phyloP scores from a whole-genome alignment of 1,140 invertebrate species.

The Drosophila ficusphila region DNA sequence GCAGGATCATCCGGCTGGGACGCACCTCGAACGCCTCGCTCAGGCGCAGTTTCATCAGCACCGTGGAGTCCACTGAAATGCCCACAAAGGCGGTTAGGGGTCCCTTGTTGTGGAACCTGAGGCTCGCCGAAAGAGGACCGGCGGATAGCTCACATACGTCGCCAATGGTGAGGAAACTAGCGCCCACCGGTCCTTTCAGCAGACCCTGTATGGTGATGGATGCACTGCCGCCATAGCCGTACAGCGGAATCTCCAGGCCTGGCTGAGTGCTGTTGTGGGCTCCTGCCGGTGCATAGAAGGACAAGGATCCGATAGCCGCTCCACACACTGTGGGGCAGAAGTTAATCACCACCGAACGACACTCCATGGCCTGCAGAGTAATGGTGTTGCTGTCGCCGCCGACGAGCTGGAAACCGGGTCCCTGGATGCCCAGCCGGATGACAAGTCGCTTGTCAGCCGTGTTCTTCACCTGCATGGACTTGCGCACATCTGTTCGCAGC shows the following conservation, averaged over 20 bases:
- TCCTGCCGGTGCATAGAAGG: slow-evolving; percentile 64
- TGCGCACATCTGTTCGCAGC: slow-evolving; percentile 68
- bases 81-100: slow-evolving; percentile 72
- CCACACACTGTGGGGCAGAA: slow-evolving; percentile 82
- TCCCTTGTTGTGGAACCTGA: slow-evolving; percentile 78
- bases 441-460: slow-evolving; percentile 68
- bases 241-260: slow-evolving; percentile 56
- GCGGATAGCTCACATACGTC: slow-evolving; percentile 67
- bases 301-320: slow-evolving; percentile 66
- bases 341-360: slow-evolving; percentile 67
- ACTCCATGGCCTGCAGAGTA: slow-evolving; percentile 76
- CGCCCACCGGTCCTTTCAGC: slow-evolving; percentile 70
- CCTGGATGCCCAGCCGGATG: slow-evolving; percentile 69
- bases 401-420: slow-evolving; percentile 78
- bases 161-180: slow-evolving; percentile 74
- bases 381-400: slow-evolving; percentile 52
- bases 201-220: slow-evolving; percentile 64
- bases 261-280: slow-evolving; percentile 50
- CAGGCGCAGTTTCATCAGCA: slow-evolving; percentile 67
- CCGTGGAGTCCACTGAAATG: slow-evolving; percentile 70
- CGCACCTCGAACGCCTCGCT: slow-evolving; percentile 69
- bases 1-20: slow-evolving; percentile 61
- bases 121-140: slow-evolving; percentile 56
- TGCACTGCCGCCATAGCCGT: slow-evolving; percentile 77
- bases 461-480: slow-evolving; percentile 81